These are phyloP conservation scores for Drosophila pseudotakahashii DNA, from an alignment of 2,888 invertebrate genomes.

Conservation along the genomic window DNA sequence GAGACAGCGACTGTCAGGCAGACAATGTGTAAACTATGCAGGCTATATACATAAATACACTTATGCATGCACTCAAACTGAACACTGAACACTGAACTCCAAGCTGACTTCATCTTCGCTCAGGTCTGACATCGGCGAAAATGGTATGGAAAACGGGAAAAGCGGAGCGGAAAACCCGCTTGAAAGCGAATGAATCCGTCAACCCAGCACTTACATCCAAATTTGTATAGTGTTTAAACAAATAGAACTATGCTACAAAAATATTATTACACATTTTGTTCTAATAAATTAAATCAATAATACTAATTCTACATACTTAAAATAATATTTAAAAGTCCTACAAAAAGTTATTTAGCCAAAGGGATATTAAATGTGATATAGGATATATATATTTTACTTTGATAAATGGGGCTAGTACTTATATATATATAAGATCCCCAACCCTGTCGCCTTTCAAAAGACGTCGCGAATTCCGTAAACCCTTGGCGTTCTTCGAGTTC, in stretches of 20 bases:
- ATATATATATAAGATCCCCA: too few relatives aligned
- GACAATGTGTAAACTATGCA: conserved; percentile 67
- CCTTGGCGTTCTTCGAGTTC: neutral
- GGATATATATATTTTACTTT: too few relatives aligned
- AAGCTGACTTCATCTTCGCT: conserved; percentile 8
- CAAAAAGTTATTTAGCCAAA: too few relatives aligned
- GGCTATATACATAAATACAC: conserved; percentile 37
- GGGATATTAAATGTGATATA: too few relatives aligned
- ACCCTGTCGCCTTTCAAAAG: too few relatives aligned
- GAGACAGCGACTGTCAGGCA: conserved; percentile 39
- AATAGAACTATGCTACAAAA: too few relatives aligned
- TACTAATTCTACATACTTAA: too few relatives aligned
- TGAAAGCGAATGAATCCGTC: conserved; percentile 6
- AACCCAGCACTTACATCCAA: neutral
- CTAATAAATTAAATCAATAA: too few relatives aligned
- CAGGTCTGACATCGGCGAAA: conserved; percentile 3
- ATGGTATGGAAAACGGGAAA: neutral
- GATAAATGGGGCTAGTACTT: neutral
- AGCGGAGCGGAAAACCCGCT: neutral
- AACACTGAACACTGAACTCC: neutral
- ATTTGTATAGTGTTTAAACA: too few relatives aligned
- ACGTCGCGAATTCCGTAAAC: neutral
- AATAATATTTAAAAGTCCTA: too few relatives aligned
- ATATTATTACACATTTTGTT: too few relatives aligned
- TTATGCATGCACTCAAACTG: conserved; percentile 33